Base-by-base conservation (phyloP, 2,888 invertebrate genomes). In the Drosophila antonietae region DNA sequence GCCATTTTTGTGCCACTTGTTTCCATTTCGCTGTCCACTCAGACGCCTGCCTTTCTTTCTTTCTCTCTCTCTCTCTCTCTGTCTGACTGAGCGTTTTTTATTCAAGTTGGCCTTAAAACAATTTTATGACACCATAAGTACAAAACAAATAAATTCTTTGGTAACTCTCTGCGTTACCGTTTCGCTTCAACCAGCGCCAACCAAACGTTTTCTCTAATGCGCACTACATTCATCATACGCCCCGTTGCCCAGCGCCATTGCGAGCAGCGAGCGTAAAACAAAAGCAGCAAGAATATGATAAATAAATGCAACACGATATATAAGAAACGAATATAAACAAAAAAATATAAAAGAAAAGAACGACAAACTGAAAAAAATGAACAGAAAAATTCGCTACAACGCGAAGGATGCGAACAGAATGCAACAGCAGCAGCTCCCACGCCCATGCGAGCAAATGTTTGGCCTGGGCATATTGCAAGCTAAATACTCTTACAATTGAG, bases 121-220 rank as follows among this genome's bases (percentile, higher is more conserved):
- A 85, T 86, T 86, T 86, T 87, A 87, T 87, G 85, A 85, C 80
- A 85, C 80, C 83, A 80, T 83, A 87, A 86, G 87, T 79, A 86
- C 80, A 82, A 84, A 87, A 83, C 83, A 86, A 85, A 86, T 86
- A 86, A 86, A 86, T 87, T 87, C 73, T 62, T 66, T 80, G 75
- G 78, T 44, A 63, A 56, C 62, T 39, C 20, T 53, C 23, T 9
- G 46, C 18, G n/a, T n/a, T n/a, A n/a, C 18, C 31, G 9, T 44
- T 2, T 7, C 37, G 15, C 6, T 14, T 14, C 14, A 39, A 6
- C 37, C 37, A 39, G 9, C 33, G 53, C 52, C 58, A 66, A 31
- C 35, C 58, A 43, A 69, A 81, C 74, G 68, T 43, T 66, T 62
- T 52, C 76, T 73, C 86, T 83, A 84, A 84, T 84, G 85, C 80